Conservation (phyloP, 2,797 vertebrate species). For the Lutjanus argentimaculatus region DNA sequence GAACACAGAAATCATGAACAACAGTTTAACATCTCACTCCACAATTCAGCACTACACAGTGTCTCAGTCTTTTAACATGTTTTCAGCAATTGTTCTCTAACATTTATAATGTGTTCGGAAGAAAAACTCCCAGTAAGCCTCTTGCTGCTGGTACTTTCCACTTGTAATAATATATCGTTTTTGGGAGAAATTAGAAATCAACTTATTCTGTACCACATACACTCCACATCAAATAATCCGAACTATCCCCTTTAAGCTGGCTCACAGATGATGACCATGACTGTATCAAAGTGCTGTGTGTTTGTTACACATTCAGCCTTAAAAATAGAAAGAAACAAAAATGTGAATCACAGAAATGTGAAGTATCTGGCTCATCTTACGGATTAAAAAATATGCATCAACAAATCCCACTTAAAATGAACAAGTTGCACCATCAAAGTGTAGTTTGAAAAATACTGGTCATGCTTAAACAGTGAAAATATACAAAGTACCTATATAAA, state of each 20-base stretch:
- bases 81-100: too few species aligned
- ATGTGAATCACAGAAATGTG: background rate
- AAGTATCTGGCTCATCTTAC: background rate
- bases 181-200: too few species aligned
- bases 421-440: background rate
- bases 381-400: background rate
- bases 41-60: too few species aligned
- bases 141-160: too few species aligned
- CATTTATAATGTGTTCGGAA: too few species aligned
- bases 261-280: conserved; percentile 3
- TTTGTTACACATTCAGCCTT: background rate
- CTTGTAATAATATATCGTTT: too few species aligned
- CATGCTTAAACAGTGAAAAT: background rate
- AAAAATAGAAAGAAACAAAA: background rate
- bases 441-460: background rate
- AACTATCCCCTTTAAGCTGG: background rate
- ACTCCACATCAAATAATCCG: too few species aligned
- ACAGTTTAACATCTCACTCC: too few species aligned
- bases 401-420: background rate
- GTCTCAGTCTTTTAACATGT: too few species aligned
- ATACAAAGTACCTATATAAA: background rate
- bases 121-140: too few species aligned
- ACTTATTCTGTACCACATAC: too few species aligned
- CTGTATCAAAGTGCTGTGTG: background rate
- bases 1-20: too few species aligned